Base-by-base conservation (phyloP, 2,888 invertebrate species). In the Ferrisia virgata region DNA sequence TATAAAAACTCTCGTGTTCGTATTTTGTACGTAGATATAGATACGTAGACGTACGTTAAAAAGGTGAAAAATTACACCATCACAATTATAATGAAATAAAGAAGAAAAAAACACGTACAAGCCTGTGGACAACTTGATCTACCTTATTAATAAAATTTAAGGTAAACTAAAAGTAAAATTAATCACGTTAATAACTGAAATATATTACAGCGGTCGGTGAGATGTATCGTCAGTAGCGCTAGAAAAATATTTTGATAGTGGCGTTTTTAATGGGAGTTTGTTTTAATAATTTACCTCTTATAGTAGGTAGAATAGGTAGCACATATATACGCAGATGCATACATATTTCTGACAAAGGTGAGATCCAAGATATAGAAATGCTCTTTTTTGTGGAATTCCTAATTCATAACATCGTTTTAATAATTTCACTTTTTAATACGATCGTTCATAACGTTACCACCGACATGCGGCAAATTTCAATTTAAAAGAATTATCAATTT, bases 321-420 rank as follows among this genome's bases (percentile, higher is more conserved):
- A 69, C 15, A 69, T 2, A 28, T 36, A 72, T 36, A 0, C 47
- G 0, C 18, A 47, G 11, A n/a, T 36, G 36, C 47, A 18, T 18
- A 47, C 47, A 40, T 64, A 33, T 72, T 72, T 72, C 6, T 15
- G 33, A 72, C 72, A 72, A 72, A 72, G 72, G 72, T n/a, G n/a
- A 72, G 72, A 72, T 72, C 72, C n/a, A 72, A 72, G 72, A 72
- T 72, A 72, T n/a, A n/a, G n/a, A n/a, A n/a, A n/a, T n/a, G n/a
- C 33, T 33, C 22, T n/a, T n/a, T 33, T 33, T 72, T 36, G 72
- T 72, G 72, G 72, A 72, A 33, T 72, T 72, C n/a, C 33, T 36
- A 4, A n/a, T 36, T 72, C n/a, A 18, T 33, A 72, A 33, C 15
- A 72, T 72, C 33, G n/a, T 72, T 72, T 72, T 33, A 31, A 72